Base-by-base conservation (phyloP, 2,888 invertebrate species). In the Pilophorus perplexus region DNA sequence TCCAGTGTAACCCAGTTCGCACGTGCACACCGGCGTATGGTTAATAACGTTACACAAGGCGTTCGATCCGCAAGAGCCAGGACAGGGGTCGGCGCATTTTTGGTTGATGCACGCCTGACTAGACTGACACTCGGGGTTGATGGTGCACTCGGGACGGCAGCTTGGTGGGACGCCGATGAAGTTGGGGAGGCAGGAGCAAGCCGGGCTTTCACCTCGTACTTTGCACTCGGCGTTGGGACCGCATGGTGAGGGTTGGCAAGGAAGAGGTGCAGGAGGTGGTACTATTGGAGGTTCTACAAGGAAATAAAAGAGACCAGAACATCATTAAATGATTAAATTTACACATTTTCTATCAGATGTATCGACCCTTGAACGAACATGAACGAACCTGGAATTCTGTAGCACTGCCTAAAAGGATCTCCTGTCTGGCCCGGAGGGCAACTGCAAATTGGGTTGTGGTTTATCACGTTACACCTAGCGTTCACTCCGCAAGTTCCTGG, bases 211-310 rank as follows among this genome's bases (percentile, higher is more conserved):
- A 4, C 67, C 68, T 1, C 44, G 77, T 62, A 82, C 81, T 74
- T 85, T 83, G 73, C 89, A 89, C 70, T 85, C 78, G 14, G 86
- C 80, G 75, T 88, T 87, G 50, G 85, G 82, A 70, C 88, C 89
- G 74, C 89, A 89, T 28, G 87, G 88, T 71, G 84, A 84, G 64
- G 90, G 90, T 54, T 83, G 78, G 72, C 87, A 87, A 10, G 85
- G 85, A 73, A 83, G 81, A 50, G 73, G 77, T 28, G 70, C 69
- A 14, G 66, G 52, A 14, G 62, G 46, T 27, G 68, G 74, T 68
- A 20, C n/a, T n/a, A n/a, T n/a, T n/a, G n/a, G n/a, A n/a, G n/a
- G n/a, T n/a, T n/a, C n/a, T n/a, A n/a, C n/a, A n/a, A 33, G 33
- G 33, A 33, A 33, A 33, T 10, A 33, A 10, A 33, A 33, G 33